Base-by-base conservation (phyloP, 2,113 vertebrate species). In the Ciconia boyciana region DNA sequence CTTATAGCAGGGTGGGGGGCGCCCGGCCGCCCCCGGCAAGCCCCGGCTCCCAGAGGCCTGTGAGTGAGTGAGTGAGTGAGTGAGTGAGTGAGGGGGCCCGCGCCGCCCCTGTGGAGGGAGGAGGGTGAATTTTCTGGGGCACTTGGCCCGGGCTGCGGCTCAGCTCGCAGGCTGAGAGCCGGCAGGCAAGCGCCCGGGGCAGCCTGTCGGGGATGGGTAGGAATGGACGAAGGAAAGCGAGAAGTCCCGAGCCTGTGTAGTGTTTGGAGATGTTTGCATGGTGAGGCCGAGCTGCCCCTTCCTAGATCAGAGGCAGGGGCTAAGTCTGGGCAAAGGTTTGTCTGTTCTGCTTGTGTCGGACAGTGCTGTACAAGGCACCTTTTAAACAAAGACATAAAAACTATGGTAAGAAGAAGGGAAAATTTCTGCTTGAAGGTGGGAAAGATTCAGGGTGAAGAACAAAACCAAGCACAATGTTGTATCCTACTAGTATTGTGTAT, bases 161-260 rank as follows among this genome's bases (percentile, higher is more conserved):
- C 48, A 6, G 41, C n/a, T 32, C 41, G 72, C 49, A 4, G 68
- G 8, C 46, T 3, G 10, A 18, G 21, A 10, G 26, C 21, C 3
- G 16, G 16, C 26, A 4, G 43, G 8, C 5, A 32, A 8, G 57
- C 22, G 44, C 16, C 34, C 4, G 3, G 9, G 28, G 29, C 5
- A 2, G n/a, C 32, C 46, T 24, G 52, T 43, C 32, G 16, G 41
- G 55, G 29, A 6, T 20, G 13, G 36, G 57, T 16, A 19, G n/a
- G 10, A 4, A 6, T 13, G 32, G 54, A 3, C n/a, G 62, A 70
- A 31, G 25, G 41, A 3, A 11, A 69, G 25, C 6, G 2, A 24
- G 58, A 51, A 36, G 32, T 57, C 32, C 51, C 0, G 2, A 13
- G 17, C 1, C 0, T 14, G 17, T 36, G 44, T 22, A 32, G 82